Evolutionary conservation across 2,113 vertebrate species (phyloP), one percentile per base, ranked within the genome.

Genomic region (Pseudonaja textilis): DNA sequence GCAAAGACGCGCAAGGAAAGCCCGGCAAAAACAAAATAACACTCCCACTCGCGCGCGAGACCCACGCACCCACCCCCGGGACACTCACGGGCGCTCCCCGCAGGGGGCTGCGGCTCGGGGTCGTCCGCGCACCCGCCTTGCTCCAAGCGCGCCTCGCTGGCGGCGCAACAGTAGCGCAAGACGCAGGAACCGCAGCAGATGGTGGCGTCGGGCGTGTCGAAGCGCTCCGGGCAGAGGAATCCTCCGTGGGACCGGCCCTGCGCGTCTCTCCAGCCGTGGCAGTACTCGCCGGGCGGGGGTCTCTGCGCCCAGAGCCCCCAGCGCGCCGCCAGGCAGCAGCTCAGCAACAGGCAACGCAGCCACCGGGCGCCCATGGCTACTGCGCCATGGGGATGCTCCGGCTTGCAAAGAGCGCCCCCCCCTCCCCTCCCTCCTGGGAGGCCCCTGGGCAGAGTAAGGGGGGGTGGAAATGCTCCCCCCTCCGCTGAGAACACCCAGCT

Each of bases 191-290:
- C 99, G 96, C 99, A 99, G 97, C 99, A 99, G 96, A 99, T 99
- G 34, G 98, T 98, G 94, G 99, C 99, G 96, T 99, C 98, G 96
- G 94, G 94, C 12, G 98, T 98, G 96, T 99, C 99, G 96, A 99
- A 98, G 97, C 98, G 98, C 98, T 99, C 99, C 14, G 99, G 99
- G 96, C 99, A 99, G 96, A 99, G 98, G 96, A 99, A 99, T 14
- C 99, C 99, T 0, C 99, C 99, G 56, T 99, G 98, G 95, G 98
- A 98, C 96, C 98, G 98, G 91, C 98, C 99, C 89, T 97, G 98
- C 89, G 94, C 93, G 97, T 99, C 99, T 98, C 98, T 94, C 99
- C 99, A 99, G 93, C 99, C 99, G 97, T 99, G 99, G 97, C 99
- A 99, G 94, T 99, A 99, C 95, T 99, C 99, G 93, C 97, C 95